Base-by-base conservation (phyloP, 2,888 invertebrate genomes). In the Cosmopolites sordidus region DNA sequence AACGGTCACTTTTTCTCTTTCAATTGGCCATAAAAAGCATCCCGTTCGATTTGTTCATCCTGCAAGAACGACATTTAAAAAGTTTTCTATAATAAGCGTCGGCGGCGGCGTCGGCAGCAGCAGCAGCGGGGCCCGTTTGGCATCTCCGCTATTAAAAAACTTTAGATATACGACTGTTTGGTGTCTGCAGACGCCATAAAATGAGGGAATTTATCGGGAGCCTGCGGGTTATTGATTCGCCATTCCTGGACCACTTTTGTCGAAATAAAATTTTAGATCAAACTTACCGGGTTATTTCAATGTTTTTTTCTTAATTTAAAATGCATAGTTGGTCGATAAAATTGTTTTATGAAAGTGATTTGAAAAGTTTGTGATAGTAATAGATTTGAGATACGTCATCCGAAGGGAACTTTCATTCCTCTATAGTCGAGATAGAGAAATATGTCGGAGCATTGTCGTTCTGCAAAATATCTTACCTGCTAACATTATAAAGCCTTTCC, bases 141-240 rank as follows among this genome's bases (percentile, higher is more conserved):
- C 48, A 48, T 48, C 42, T 65, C 63, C 58, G 62, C 68, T 69
- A 70, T 70, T 69, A 69, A 70, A 69, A 70, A 70, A 70, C 68
- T 69, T 70, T 68, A 64, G 64, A 67, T 66, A 67, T 66, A 69
- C 64, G 64, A 62, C 64, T 62, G 64, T 64, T 51, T 51, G 51
- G 45, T 51, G 51, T 33, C 45, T 33, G 51, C 22, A 38, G 30
- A 37, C 33, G 45, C 43, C 45, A 43, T 51, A 51, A 51, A 51
- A 45, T 40, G 40, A 15, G 30, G 14, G 43, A 43, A 51, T 51
- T 51, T 51, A 51, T 51, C 43, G 51, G 39, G 64, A 62, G 62
- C 61, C 62, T 66, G 67, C 61, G 66, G 64, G 60, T 65, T 69
- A 69, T 69, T 67, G 69, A 69, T 69, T 69, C 59, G 56, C 61